Conservation (phyloP, 2,113 vertebrate genomes). For the Carassius carassius region DNA sequence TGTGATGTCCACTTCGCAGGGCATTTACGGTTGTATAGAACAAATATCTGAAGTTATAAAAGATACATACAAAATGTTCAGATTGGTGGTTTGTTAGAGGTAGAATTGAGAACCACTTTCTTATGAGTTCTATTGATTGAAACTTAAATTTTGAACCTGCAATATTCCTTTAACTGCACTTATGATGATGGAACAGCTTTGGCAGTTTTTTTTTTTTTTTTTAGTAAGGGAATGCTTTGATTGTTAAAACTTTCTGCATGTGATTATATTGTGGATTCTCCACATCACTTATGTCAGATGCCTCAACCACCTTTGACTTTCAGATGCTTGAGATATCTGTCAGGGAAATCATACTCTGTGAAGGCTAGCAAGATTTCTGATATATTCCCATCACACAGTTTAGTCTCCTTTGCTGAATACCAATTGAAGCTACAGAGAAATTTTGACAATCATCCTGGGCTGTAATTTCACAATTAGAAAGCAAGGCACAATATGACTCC, state of each 20-base stretch:
- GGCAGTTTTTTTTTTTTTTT: too few relatives aligned
- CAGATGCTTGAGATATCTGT: slow-evolving; percentile 23
- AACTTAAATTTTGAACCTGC: too few relatives aligned
- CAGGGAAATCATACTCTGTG: neutral
- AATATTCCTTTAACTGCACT: too few relatives aligned
- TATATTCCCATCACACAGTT: slow-evolving; percentile 23
- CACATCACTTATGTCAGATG: slow-evolving; percentile 8
- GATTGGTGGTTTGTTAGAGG: too few relatives aligned
- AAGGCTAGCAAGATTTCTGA: neutral
- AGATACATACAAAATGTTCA: too few relatives aligned
- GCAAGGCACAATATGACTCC: slow-evolving; percentile 12
- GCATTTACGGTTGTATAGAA: too few relatives aligned
- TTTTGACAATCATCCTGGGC: neutral
- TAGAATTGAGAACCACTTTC: too few relatives aligned
- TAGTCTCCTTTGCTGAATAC: slow-evolving; percentile 28
- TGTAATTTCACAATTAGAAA: slow-evolving; percentile 45
- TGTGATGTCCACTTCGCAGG: too few relatives aligned
- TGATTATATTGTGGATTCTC: neutral
- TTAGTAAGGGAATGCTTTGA: too few relatives aligned
- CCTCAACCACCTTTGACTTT: neutral
- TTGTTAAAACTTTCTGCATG: neutral
- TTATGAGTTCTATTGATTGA: too few relatives aligned
- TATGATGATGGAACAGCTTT: too few relatives aligned
- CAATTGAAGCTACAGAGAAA: neutral
- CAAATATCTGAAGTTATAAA: too few relatives aligned